These are phyloP conservation scores for Apotomis capreana DNA, from an alignment of 2,888 invertebrate species.

Conservation along the genomic window DNA sequence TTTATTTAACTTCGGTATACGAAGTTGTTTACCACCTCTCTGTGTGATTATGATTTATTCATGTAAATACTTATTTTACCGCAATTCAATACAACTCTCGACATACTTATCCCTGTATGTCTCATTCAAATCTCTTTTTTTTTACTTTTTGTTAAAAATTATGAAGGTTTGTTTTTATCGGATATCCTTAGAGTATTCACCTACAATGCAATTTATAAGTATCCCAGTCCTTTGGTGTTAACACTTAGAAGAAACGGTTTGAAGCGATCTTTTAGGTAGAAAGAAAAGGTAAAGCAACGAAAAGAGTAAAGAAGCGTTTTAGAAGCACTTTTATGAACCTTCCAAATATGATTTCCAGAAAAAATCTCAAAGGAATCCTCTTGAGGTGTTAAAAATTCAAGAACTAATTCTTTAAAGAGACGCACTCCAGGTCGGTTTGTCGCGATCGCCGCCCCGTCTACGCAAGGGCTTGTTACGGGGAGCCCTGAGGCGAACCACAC, in stretches of 20 bases:
- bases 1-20: constrained; percentile 24
- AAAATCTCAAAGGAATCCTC: constrained; percentile 15
- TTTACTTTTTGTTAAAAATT: too few species aligned
- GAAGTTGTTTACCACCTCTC: not conserved
- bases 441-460: constrained; percentile 64
- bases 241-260: too few species aligned
- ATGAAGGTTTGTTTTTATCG: too few species aligned
- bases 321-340: not conserved
- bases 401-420: constrained; percentile 67
- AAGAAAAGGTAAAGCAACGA: not conserved
- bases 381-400: constrained; percentile 53
- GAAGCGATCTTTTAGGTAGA: not conserved
- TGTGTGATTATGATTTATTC: not conserved
- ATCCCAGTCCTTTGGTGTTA: too few species aligned
- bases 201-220: too few species aligned
- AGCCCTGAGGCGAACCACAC: constrained; percentile 69
- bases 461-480: constrained; percentile 69
- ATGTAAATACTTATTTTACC: not conserved
- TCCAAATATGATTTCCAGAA: constrained; percentile 12
- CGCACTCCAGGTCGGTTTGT: constrained; percentile 59
- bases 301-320: constrained; percentile 9
- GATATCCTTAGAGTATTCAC: too few species aligned
- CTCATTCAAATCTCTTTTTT: too few species aligned
- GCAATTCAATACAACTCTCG: too few species aligned
- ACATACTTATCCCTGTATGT: too few species aligned